Conservation (phyloP, 2,797 vertebrate species). For the Myripristis jacobus region DNA sequence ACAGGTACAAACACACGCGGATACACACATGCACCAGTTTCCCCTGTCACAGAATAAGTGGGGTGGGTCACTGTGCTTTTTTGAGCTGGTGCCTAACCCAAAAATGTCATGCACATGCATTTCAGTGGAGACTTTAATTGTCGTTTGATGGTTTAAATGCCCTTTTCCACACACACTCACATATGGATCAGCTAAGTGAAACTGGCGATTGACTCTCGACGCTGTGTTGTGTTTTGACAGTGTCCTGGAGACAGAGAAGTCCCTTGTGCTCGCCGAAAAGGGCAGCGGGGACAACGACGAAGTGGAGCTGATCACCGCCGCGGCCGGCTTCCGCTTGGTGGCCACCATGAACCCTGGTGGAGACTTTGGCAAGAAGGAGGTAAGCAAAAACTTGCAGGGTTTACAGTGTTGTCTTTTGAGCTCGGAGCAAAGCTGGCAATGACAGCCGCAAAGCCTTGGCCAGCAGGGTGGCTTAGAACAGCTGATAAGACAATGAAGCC, state of each 20-base stretch:
- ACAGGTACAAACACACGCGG: conserved; percentile 87
- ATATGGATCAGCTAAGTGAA: neutral
- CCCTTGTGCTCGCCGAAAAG: conserved; percentile 94
- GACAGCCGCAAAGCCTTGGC: neutral
- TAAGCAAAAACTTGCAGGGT: conserved; percentile 59
- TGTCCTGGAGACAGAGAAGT: conserved; percentile 94
- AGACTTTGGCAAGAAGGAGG: conserved; percentile 99
- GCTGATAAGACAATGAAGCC: too few relatives aligned
- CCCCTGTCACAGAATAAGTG: too few relatives aligned
- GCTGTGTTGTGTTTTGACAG: conserved; percentile 69
- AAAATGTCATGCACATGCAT: too few relatives aligned
- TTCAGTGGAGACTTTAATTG: too few relatives aligned
- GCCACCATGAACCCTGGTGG: conserved; percentile 99
- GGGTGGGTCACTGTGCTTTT: too few relatives aligned
- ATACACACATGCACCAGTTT: neutral
- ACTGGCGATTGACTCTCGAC: neutral
- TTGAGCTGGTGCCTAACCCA: too few relatives aligned
- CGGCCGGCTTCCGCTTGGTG: conserved; percentile 88
- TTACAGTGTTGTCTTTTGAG: neutral
- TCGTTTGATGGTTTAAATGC: too few relatives aligned
- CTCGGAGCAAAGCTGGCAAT: neutral
- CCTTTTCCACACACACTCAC: too few relatives aligned
- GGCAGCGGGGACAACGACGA: conserved; percentile 89
- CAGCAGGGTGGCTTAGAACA: too few relatives aligned
- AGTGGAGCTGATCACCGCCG: conserved; percentile 91